A percentile compares a stretch with the other conserved stretches of the same genome.
Evolutionary conservation across 2,113 vertebrate species (phyloP).

Genomic region (Oryzias woworae): DNA sequence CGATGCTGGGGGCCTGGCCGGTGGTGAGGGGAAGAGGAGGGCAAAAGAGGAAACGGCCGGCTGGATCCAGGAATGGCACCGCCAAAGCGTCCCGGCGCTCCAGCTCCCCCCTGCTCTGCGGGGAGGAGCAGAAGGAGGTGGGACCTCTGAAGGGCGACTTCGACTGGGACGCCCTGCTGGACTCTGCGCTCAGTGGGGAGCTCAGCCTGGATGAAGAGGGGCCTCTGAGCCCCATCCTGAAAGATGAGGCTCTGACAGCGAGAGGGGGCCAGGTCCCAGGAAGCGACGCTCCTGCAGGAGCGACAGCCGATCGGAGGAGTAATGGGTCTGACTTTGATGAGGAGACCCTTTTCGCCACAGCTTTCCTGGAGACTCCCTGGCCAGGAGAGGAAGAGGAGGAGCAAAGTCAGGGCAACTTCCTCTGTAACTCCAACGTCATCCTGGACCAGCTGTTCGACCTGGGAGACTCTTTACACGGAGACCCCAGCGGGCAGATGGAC

Average conservation of each 20-base stretch:
- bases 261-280: slow-evolving; percentile 68
- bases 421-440: slow-evolving; percentile 76
- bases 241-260: slow-evolving; percentile 76
- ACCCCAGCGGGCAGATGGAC: slow-evolving; percentile 79
- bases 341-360: slow-evolving; percentile 87
- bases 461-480: slow-evolving; percentile 65
- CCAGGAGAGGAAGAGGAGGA: slow-evolving; percentile 81
- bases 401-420: slow-evolving; percentile 71
- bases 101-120: slow-evolving; percentile 80
- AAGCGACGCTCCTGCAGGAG: slow-evolving; percentile 22
- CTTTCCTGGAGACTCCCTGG: slow-evolving; percentile 91
- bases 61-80: slow-evolving; percentile 60
- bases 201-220: slow-evolving; percentile 84
- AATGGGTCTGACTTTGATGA: slow-evolving; percentile 82
- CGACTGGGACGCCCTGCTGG: slow-evolving; percentile 93
- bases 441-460: slow-evolving; percentile 86
- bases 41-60: slow-evolving; percentile 80
- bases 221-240: slow-evolving; percentile 76
- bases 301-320: not conserved
- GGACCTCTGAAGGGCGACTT: slow-evolving; percentile 91
- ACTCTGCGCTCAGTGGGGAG: slow-evolving; percentile 81
- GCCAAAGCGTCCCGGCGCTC: slow-evolving; percentile 75
- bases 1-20: slow-evolving; percentile 71
- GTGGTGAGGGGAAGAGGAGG: slow-evolving; percentile 49
- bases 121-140: slow-evolving; percentile 85